Conservation (phyloP, 2,113 vertebrate genomes). For the Gobio gobio region DNA sequence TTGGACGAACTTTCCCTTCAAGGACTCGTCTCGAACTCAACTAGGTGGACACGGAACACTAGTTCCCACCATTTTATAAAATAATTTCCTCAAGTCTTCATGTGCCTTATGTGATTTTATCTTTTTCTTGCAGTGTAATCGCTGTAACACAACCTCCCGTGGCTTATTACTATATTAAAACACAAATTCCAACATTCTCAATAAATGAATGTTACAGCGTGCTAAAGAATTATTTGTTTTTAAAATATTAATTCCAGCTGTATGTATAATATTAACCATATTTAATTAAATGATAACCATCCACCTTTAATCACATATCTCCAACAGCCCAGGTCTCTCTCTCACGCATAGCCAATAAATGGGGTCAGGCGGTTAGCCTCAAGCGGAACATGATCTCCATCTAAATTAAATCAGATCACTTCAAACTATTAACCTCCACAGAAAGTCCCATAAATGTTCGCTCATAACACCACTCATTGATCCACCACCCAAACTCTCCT, state of each 20-base stretch:
- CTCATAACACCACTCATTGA: slow-evolving; percentile 58
- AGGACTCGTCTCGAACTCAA: too few relatives aligned
- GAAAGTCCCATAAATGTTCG: slow-evolving; percentile 67
- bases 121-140: not conserved
- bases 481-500: slow-evolving; percentile 24
- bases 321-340: not conserved
- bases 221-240: not conserved
- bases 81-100: not conserved
- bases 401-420: slow-evolving; percentile 69
- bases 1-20: too few relatives aligned
- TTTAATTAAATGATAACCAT: slow-evolving; percentile 26
- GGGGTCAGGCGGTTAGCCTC: slow-evolving; percentile 45
- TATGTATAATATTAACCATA: not conserved
- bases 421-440: slow-evolving; percentile 67
- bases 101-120: not conserved
- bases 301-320: slow-evolving; percentile 6
- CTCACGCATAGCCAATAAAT: slow-evolving; percentile 34
- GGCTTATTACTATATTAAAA: not conserved
- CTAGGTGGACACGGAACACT: too few relatives aligned
- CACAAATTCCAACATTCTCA: not conserved
- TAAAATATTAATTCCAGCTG: not conserved
- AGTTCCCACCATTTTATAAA: not conserved
- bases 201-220: not conserved
- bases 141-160: not conserved
- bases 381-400: slow-evolving; percentile 70